phyloP scores from a whole-genome alignment of 2,888 invertebrate genomes.

The Endomychus coccineus region DNA sequence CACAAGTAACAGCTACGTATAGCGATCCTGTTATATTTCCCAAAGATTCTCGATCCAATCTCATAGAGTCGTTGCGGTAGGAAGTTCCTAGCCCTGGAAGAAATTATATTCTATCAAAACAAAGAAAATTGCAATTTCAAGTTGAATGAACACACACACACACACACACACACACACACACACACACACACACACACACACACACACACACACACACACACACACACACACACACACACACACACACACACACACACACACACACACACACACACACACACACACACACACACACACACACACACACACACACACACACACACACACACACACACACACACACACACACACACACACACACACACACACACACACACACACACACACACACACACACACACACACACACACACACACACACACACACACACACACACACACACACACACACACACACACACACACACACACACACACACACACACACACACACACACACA shows the following conservation, averaged over 20 bases:
- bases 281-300: conserved; percentile 1
- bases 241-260: conserved; percentile 1
- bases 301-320: conserved; percentile 1
- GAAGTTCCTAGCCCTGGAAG: conserved; percentile 39
- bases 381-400: conserved; percentile 1
- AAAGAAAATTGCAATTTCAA: too few species aligned
- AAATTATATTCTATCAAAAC: conserved; percentile 1
- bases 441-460: conserved; percentile 1
- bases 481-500: conserved; percentile 1
- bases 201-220: conserved; percentile 1
- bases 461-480: conserved; percentile 1
- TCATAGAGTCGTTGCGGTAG: conserved; percentile 65
- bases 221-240: conserved; percentile 1
- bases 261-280: conserved; percentile 1
- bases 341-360: conserved; percentile 1
- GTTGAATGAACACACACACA: too few species aligned
- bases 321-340: conserved; percentile 1
- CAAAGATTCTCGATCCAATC: conserved; percentile 59
- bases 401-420: conserved; percentile 1
- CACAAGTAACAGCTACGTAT: conserved; percentile 76
- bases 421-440: conserved; percentile 1
- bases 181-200: conserved; percentile 1
- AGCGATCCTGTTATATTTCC: conserved; percentile 60
- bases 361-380: conserved; percentile 1
- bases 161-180: conserved; percentile 1